Conservation (phyloP, 1,140 invertebrate species). For the Cardiocondyla obscurior region DNA sequence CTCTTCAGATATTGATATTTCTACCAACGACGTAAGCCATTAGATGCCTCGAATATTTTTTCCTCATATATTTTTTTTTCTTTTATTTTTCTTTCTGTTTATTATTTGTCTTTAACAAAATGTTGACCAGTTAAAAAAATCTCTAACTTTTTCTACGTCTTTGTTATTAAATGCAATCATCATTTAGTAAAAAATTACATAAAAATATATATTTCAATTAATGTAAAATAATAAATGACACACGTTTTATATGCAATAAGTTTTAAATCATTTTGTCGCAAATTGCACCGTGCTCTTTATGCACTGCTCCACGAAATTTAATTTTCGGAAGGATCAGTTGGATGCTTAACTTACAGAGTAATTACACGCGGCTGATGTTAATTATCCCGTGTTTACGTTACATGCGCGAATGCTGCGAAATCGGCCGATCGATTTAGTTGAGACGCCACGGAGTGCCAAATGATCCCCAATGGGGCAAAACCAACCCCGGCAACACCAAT, state of each 20-base stretch:
- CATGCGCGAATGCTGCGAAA: constrained; percentile 38
- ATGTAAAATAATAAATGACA: neutral
- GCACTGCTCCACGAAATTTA: constrained; percentile 56
- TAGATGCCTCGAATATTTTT: constrained; percentile 12
- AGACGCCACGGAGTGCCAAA: constrained; percentile 50
- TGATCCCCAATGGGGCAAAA: constrained; percentile 63
- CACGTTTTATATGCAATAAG: neutral
- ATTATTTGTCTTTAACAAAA: neutral
- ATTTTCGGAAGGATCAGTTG: neutral
- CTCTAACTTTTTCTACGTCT: neutral
- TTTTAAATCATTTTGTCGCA: neutral
- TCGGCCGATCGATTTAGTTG: constrained; percentile 57
- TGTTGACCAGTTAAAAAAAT: neutral
- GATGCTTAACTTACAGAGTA: neutral
- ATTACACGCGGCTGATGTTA: constrained; percentile 35
- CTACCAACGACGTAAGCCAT: constrained; percentile 28
- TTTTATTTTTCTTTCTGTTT: neutral
- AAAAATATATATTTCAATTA: neutral
- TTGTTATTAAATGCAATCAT: neutral
- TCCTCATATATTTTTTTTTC: neutral
- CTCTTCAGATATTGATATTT: constrained; percentile 11
- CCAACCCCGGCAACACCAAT: constrained; percentile 53
- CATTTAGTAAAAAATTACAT: too few species aligned
- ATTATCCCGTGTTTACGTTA: constrained; percentile 29
- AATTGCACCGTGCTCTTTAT: neutral